These are phyloP conservation scores for Pseudomugil tenellus DNA, from an alignment of 2,797 vertebrate genomes.

Conservation along the genomic window DNA sequence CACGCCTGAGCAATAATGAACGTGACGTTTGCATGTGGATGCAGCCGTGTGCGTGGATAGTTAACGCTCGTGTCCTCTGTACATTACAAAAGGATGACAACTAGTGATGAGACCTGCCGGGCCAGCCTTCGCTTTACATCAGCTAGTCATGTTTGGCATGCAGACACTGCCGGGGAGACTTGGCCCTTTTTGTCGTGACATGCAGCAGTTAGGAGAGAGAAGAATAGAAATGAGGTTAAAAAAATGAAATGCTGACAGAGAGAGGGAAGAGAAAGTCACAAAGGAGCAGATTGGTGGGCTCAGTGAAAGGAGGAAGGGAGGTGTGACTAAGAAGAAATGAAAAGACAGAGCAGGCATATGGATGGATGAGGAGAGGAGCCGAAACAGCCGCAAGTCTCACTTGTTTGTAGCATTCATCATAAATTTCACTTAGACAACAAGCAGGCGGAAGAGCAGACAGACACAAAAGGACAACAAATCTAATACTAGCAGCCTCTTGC, in stretches of 20 bases:
- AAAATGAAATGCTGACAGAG: slow-evolving; percentile 4
- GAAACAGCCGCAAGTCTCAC: slow-evolving; percentile 67
- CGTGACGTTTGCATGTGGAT: slow-evolving; percentile 35
- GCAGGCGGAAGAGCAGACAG: slow-evolving; percentile 49
- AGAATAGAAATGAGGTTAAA: slow-evolving; percentile 58
- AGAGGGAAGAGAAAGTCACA: slow-evolving; percentile 23
- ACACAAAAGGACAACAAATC: slow-evolving; percentile 55
- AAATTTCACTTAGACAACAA: slow-evolving; percentile 61
- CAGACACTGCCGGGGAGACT: slow-evolving; percentile 26
- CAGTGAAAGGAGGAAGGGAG: slow-evolving; percentile 54
- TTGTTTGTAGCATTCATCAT: slow-evolving; percentile 69
- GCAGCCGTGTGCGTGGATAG: slow-evolving; percentile 33
- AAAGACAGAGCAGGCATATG: slow-evolving; percentile 68
- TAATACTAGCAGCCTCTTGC: slow-evolving; percentile 50
- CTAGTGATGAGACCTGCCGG: slow-evolving; percentile 64
- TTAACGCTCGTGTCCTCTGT: slow-evolving; percentile 46
- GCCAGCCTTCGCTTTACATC: slow-evolving; percentile 46
- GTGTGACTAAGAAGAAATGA: slow-evolving; percentile 66
- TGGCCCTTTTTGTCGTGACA: slow-evolving; percentile 48
- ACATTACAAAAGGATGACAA: slow-evolving; percentile 60
- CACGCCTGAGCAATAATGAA: slow-evolving; percentile 43
- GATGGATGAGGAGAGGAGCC: slow-evolving; percentile 60
- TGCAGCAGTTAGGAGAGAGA: slow-evolving; percentile 35
- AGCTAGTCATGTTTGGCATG: slow-evolving; percentile 41
- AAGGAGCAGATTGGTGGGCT: slow-evolving; percentile 51